phyloP scores from a whole-genome alignment of 1,140 invertebrate species.

The Caenorhabditis tropicalis region DNA sequence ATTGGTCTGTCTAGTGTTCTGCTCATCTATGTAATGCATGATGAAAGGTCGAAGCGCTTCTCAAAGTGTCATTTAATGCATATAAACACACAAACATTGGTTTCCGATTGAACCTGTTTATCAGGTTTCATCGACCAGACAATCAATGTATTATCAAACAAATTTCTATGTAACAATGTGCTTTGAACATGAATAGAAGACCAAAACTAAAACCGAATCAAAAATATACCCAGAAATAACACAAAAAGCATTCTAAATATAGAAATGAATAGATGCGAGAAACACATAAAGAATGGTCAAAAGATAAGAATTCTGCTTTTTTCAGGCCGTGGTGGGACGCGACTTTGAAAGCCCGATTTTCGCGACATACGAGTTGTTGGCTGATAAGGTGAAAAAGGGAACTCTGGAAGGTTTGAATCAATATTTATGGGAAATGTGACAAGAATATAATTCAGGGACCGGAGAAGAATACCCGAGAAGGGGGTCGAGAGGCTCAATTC shows the following conservation, averaged over 20 bases:
- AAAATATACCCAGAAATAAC: background rate
- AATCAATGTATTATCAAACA: background rate
- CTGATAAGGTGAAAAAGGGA: slow-evolving; percentile 60
- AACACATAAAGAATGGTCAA: slow-evolving; percentile 9
- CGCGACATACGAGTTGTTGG: slow-evolving; percentile 65
- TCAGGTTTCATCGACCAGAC: slow-evolving; percentile 20
- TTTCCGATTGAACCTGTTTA: slow-evolving; percentile 29
- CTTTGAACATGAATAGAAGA: background rate
- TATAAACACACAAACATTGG: background rate
- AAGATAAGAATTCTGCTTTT: slow-evolving; percentile 36
- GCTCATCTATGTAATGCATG: background rate
- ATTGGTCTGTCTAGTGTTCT: background rate
- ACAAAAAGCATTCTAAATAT: slow-evolving; percentile 9
- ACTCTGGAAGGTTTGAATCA: slow-evolving; percentile 47
- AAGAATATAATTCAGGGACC: background rate
- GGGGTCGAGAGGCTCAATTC: slow-evolving; percentile 69
- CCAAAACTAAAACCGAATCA: background rate
- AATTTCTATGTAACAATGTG: background rate
- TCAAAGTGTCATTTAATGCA: background rate
- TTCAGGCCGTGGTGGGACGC: slow-evolving; percentile 64
- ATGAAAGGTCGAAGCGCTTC: background rate
- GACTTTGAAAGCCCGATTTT: slow-evolving; percentile 68
- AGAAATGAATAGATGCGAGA: background rate
- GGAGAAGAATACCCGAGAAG: slow-evolving; percentile 60
- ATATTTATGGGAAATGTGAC: background rate